Percentiles rank a stretch among this genome's conserved stretches.
These are phyloP conservation scores for Pogonocherus hispidulus DNA, from an alignment of 2,888 invertebrate species.

Conservation along the genomic window DNA sequence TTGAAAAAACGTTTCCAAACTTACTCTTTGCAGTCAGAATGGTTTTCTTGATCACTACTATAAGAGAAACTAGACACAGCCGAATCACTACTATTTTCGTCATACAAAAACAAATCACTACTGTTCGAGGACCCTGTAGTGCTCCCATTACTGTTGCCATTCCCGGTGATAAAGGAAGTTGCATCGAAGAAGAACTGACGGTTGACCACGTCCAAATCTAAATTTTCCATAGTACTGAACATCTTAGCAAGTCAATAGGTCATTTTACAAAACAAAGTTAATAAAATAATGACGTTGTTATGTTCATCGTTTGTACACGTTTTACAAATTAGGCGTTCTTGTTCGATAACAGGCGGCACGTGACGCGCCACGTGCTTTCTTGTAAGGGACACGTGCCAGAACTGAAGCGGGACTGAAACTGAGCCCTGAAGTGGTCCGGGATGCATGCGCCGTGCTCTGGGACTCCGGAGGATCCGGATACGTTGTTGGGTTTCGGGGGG, in stretches of 20 bases:
- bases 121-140: conserved; percentile 75
- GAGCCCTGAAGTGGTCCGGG: conserved; percentile 49
- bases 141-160: conserved; percentile 71
- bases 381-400: conserved; percentile 57
- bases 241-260: conserved; percentile 60
- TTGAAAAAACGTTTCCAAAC: conserved; percentile 50
- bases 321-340: conserved; percentile 38
- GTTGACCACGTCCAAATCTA: conserved; percentile 78
- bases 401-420: conserved; percentile 51
- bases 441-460: conserved; percentile 44
- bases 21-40: conserved; percentile 78
- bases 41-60: conserved; percentile 88
- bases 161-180: conserved; percentile 67
- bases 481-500: conserved; percentile 52
- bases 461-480: conserved; percentile 46
- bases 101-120: conserved; percentile 80
- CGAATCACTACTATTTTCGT: conserved; percentile 74
- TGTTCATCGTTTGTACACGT: conserved; percentile 25
- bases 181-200: conserved; percentile 76
- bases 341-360: conserved; percentile 35
- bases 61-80: conserved; percentile 78
- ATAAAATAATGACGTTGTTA: not conserved
- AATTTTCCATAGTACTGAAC: conserved; percentile 77
- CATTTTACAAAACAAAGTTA: conserved; percentile 1
- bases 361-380: conserved; percentile 51